These are phyloP conservation scores for Philotrypesis tridentata DNA, from an alignment of 1,140 invertebrate genomes.

Conservation along the genomic window DNA sequence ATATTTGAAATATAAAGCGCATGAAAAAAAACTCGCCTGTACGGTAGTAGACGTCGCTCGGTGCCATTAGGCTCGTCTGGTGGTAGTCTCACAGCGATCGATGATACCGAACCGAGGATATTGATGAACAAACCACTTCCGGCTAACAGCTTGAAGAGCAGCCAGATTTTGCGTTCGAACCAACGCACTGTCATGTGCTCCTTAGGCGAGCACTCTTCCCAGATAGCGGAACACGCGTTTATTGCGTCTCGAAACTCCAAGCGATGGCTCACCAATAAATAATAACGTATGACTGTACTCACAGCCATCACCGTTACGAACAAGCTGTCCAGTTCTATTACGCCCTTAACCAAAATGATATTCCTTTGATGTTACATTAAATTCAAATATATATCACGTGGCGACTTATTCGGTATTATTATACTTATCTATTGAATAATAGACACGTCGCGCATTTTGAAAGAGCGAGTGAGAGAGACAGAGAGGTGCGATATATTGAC, in stretches of 20 bases:
- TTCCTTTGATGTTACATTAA: too few relatives aligned
- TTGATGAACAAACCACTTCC: not conserved
- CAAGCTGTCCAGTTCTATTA: not conserved
- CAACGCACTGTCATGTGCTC: not conserved
- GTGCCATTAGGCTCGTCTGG: not conserved
- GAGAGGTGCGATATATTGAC: too few relatives aligned
- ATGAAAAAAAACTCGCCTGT: not conserved
- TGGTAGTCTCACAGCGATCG: not conserved
- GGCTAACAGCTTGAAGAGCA: not conserved
- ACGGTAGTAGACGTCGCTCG: not conserved
- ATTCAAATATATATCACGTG: too few relatives aligned
- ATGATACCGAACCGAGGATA: not conserved
- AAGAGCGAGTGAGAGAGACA: too few relatives aligned
- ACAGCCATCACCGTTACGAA: not conserved
- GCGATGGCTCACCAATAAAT: not conserved
- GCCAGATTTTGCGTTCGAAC: not conserved
- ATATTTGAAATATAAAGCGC: too few relatives aligned
- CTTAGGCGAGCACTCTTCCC: not conserved
- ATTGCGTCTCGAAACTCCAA: not conserved
- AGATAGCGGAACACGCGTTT: not conserved
- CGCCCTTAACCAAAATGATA: too few relatives aligned
- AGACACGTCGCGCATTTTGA: too few relatives aligned
- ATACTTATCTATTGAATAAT: too few relatives aligned
- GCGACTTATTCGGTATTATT: too few relatives aligned
- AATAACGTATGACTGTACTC: not conserved